Evolutionary conservation across 2,113 vertebrate genomes (phyloP).

Genomic region (Genyomyrus donnyi): DNA sequence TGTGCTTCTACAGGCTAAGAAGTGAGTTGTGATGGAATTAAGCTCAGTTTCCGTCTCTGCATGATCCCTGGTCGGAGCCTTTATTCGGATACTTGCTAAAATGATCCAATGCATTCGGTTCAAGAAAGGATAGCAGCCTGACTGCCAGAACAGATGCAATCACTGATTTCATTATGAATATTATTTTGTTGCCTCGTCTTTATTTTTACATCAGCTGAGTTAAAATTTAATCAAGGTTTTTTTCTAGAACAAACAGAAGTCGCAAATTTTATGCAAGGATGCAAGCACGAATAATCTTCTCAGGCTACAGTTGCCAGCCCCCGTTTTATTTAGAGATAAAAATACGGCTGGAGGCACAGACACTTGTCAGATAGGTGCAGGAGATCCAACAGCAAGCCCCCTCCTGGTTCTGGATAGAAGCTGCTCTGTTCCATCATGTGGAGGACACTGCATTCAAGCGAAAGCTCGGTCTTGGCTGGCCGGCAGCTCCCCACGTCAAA

Average conservation of each 20-base stretch:
- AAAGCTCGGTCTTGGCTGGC: not conserved
- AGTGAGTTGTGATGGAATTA: not conserved
- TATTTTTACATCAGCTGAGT: not conserved
- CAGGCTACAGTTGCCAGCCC: not conserved
- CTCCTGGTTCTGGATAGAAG: not conserved
- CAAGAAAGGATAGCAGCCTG: not conserved
- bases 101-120: not conserved
- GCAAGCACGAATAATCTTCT: not conserved
- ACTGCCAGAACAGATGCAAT: not conserved
- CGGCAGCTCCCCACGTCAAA: not conserved
- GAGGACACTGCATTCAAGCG: not conserved
- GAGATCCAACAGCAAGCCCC: not conserved
- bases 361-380: not conserved
- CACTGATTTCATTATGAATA: not conserved
- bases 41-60: not conserved
- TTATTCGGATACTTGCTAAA: not conserved
- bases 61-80: not conserved
- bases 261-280: not conserved
- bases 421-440: not conserved
- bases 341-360: not conserved
- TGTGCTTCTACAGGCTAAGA: not conserved
- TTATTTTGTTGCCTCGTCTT: not conserved
- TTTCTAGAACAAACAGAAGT: not conserved
- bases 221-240: not conserved
- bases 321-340: not conserved